These are phyloP conservation scores for Lochmaea capreae DNA, from an alignment of 2,888 invertebrate genomes.

Conservation along the genomic window DNA sequence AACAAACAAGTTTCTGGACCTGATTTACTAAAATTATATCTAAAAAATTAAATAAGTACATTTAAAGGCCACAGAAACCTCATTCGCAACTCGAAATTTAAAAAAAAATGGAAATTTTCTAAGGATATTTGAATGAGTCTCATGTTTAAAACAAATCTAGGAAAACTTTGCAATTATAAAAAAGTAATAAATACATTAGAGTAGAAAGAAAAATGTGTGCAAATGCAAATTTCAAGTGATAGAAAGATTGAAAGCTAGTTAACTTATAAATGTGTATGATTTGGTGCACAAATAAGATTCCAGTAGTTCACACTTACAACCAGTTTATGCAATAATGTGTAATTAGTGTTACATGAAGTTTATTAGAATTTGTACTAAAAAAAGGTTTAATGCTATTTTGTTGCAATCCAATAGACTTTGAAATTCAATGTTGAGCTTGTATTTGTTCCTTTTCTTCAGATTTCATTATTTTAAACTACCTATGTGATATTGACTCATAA, in stretches of 20 bases:
- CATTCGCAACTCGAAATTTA: conserved; percentile 25
- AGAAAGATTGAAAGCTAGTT: neutral
- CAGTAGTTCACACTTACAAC: neutral
- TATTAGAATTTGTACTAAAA: too few relatives aligned
- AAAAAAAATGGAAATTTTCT: conserved; percentile 30
- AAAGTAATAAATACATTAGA: neutral
- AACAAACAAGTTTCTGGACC: conserved; percentile 44
- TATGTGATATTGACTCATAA: too few relatives aligned
- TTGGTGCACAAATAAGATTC: neutral
- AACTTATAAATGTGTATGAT: too few relatives aligned
- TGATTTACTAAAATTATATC: conserved; percentile 51
- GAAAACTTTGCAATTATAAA: neutral
- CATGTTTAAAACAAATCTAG: conserved; percentile 13
- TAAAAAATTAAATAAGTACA: conserved; percentile 52
- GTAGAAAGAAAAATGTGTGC: neutral
- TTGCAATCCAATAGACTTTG: too few relatives aligned
- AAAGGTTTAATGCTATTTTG: too few relatives aligned
- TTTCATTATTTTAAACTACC: too few relatives aligned
- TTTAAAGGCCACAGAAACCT: conserved; percentile 15
- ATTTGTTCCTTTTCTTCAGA: too few relatives aligned
- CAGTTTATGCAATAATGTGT: neutral
- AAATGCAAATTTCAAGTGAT: neutral
- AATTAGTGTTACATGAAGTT: too few relatives aligned
- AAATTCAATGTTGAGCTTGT: too few relatives aligned
- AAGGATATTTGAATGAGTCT: conserved; percentile 1